phyloP scores from a whole-genome alignment of 2,888 invertebrate species.

The Pandemis heparana region DNA sequence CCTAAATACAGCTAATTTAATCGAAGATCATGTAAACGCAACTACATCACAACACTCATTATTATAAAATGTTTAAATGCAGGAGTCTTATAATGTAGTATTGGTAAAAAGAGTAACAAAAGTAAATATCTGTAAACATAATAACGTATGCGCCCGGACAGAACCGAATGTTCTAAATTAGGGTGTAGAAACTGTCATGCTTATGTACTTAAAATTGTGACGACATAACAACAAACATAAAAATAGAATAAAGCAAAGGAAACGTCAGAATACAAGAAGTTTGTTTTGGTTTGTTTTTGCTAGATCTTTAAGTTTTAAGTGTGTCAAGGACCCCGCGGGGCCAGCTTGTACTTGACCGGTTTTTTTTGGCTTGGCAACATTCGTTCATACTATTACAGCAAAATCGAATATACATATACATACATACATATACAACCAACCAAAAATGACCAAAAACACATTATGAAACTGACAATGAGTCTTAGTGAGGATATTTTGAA shows the following conservation, averaged over 20 bases:
- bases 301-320: no score
- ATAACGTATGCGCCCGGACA: neutral
- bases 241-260: no score
- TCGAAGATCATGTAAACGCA: constrained; percentile 17
- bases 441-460: neutral
- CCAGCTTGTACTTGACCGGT: neutral
- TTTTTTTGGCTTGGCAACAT: neutral
- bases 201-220: no score
- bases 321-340: no score
- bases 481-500: neutral
- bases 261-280: no score
- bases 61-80: constrained; percentile 20
- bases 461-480: neutral
- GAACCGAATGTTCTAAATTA: neutral
- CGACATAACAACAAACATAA: no score
- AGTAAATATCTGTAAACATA: constrained; percentile 2
- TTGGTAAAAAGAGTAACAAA: constrained; percentile 2
- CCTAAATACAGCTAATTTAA: constrained; percentile 14
- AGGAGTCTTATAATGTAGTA: neutral
- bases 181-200: neutral
- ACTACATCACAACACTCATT: constrained; percentile 41
- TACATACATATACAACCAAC: neutral
- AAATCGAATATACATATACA: neutral
- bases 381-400: neutral
- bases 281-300: no score